Percentiles rank a stretch among this genome's conserved stretches.
Evolutionary conservation across 2,113 vertebrate species (phyloP).

Genomic region (Oenanthe oenanthe): DNA sequence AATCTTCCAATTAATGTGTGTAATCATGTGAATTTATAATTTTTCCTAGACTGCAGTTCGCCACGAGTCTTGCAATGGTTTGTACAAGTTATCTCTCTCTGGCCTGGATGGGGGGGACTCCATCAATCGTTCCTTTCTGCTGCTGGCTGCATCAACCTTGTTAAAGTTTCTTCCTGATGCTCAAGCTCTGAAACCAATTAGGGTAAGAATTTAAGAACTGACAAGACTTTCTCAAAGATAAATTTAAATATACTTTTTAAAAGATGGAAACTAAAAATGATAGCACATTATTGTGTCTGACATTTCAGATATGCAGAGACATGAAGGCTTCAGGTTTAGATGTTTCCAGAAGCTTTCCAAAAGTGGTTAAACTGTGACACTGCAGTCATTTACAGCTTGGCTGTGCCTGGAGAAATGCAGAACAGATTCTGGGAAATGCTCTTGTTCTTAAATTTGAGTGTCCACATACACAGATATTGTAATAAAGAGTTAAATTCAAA

Average conservation of each 20-base stretch:
- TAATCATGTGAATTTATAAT: neutral
- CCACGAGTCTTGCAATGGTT: slow-evolving; percentile 95
- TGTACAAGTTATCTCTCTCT: slow-evolving; percentile 96
- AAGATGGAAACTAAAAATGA: neutral
- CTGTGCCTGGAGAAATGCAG: neutral
- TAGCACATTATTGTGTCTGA: neutral
- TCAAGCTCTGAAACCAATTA: slow-evolving; percentile 91
- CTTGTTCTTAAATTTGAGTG: neutral
- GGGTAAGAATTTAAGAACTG: slow-evolving; percentile 74
- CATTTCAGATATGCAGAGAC: neutral
- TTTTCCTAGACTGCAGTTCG: slow-evolving; percentile 89
- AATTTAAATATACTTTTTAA: neutral
- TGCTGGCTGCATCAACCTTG: slow-evolving; percentile 94
- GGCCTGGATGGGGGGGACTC: slow-evolving; percentile 95
- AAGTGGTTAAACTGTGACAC: neutral
- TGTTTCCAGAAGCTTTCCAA: neutral
- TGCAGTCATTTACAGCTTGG: neutral
- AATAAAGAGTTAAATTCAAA: neutral
- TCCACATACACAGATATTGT: fast-evolving
- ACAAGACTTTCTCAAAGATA: neutral
- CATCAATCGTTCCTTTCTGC: slow-evolving; percentile 95
- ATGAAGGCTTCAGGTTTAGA: neutral
- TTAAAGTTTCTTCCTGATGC: slow-evolving; percentile 98
- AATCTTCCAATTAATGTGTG: neutral
- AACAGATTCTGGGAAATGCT: neutral